Evolutionary conservation across 2,797 vertebrate genomes (phyloP), one percentile per base, ranked within the genome.

Genomic region (Ctenopoma multispine): DNA sequence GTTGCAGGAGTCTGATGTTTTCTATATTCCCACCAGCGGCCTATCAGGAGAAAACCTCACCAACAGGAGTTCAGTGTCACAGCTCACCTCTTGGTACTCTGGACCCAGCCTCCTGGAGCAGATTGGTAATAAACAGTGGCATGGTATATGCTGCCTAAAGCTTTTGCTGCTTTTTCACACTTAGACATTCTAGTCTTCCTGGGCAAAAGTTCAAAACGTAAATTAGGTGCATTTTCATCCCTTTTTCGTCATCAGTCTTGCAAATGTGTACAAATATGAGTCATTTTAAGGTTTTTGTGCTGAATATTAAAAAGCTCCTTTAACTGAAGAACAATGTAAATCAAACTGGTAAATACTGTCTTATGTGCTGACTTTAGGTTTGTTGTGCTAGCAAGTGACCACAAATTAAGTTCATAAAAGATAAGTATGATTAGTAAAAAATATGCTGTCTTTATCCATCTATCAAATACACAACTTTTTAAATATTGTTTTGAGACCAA

Each of bases 1-100:
- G 47, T 65, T 72, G 24, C 83, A 99, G 98, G 98, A 99, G 48
- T 96, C 95, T 23, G 98, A 99, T 90, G 97, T 99, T 41, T 96
- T 93, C 91, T 98, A 96, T 91, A 90, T 99, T 83, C 98, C 98
- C 51, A 98, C 97, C 14, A 98, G 97, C 71, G 98, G 98, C 47
- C 95, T 99, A 64, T 97, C 96, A 54, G 98, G 98, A 80, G 97
- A 99, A 91, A 99, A 99, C 90, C 93, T 99, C 46, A 83, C 93
- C 44, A 93, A 91, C 68, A 96, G 90, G 83, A 87, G 97, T 86
- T 90, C 93, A 64, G 94, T 94, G 41, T 82, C 93, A 65, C 92
- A 96, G 47, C 95, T 99, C 53, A 96, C 91, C 5, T 89, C 94
- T 62, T 99, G 98, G 98, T 99, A 96, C 91, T 94, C 95, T 73